A percentile compares a stretch with the other conserved stretches of the same genome.
Conservation (phyloP, 1,140 invertebrate genomes). For the Papilio glaucus region DNA sequence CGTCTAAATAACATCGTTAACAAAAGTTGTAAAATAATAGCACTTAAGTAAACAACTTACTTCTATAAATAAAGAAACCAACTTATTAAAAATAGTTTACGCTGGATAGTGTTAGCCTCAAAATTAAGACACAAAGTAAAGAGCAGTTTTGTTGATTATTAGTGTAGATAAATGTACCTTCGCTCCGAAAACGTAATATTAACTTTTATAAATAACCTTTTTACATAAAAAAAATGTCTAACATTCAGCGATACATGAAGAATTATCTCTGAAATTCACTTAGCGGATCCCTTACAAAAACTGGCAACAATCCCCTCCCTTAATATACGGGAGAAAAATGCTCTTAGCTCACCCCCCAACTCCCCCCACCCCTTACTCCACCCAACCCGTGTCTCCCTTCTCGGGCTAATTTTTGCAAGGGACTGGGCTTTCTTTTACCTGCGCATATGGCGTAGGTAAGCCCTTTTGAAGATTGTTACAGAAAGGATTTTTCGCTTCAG, state of each 20-base stretch:
- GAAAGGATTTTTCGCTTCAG: slow-evolving; percentile 53
- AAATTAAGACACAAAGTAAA: no score
- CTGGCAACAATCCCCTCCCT: slow-evolving; percentile 60
- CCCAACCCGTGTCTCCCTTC: slow-evolving; percentile 37
- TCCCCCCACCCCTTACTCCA: slow-evolving; percentile 26
- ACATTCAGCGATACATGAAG: slow-evolving; percentile 41
- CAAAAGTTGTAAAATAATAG: background rate
- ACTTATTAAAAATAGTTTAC: background rate
- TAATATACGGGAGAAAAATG: slow-evolving; percentile 59
- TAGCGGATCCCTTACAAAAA: slow-evolving; percentile 61
- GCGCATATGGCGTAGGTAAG: slow-evolving; percentile 45
- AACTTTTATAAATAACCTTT: background rate
- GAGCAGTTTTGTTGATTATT: no score
- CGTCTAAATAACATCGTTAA: slow-evolving; percentile 14
- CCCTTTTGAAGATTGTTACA: slow-evolving; percentile 61
- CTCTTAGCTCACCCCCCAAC: slow-evolving; percentile 51
- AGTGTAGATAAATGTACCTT: no score
- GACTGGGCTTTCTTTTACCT: slow-evolving; percentile 71
- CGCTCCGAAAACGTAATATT: background rate
- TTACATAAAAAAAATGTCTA: slow-evolving; percentile 5
- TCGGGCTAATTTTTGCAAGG: slow-evolving; percentile 68
- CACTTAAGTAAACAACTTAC: background rate
- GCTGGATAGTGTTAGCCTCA: no score
- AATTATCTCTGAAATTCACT: slow-evolving; percentile 70
- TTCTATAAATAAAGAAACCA: background rate